Conservation (phyloP, 1,140 invertebrate species). For the Orussus abietinus region DNA sequence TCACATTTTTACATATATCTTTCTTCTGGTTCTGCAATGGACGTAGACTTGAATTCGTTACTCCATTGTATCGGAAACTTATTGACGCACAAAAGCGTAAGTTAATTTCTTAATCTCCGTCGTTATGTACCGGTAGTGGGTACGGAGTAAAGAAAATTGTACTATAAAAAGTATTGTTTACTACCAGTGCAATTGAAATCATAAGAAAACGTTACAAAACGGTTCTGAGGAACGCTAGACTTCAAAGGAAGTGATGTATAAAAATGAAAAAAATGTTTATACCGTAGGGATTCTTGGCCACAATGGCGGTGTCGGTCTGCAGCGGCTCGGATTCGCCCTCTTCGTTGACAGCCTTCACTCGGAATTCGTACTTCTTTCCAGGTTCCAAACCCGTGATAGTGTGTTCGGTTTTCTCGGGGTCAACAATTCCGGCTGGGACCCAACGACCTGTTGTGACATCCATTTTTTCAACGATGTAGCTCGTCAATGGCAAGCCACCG, state of each 20-base stretch:
- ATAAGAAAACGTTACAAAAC: too few relatives aligned
- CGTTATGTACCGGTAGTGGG: too few relatives aligned
- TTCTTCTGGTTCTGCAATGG: too few relatives aligned
- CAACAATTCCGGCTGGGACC: slow-evolving; percentile 81
- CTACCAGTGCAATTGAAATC: too few relatives aligned
- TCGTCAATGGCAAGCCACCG: slow-evolving; percentile 86
- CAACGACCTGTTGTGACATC: slow-evolving; percentile 82
- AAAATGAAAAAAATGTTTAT: slow-evolving; percentile 23
- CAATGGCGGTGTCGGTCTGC: slow-evolving; percentile 77
- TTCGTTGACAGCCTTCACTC: slow-evolving; percentile 92
- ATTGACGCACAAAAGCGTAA: too few relatives aligned
- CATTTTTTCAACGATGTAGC: slow-evolving; percentile 92
- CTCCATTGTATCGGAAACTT: too few relatives aligned
- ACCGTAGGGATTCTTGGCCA: slow-evolving; percentile 96
- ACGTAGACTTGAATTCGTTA: too few relatives aligned
- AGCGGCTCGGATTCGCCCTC: slow-evolving; percentile 93
- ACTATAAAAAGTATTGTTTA: too few relatives aligned
- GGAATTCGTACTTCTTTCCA: slow-evolving; percentile 90
- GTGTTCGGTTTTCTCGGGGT: slow-evolving; percentile 81
- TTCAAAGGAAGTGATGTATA: slow-evolving; percentile 4
- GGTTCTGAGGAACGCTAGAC: too few relatives aligned
- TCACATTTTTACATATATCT: too few relatives aligned
- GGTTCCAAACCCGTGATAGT: slow-evolving; percentile 86
- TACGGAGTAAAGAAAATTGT: too few relatives aligned
- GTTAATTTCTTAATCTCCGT: too few relatives aligned